phyloP scores from a whole-genome alignment of 2,888 invertebrate genomes.

The Epirrhoe alternata region DNA sequence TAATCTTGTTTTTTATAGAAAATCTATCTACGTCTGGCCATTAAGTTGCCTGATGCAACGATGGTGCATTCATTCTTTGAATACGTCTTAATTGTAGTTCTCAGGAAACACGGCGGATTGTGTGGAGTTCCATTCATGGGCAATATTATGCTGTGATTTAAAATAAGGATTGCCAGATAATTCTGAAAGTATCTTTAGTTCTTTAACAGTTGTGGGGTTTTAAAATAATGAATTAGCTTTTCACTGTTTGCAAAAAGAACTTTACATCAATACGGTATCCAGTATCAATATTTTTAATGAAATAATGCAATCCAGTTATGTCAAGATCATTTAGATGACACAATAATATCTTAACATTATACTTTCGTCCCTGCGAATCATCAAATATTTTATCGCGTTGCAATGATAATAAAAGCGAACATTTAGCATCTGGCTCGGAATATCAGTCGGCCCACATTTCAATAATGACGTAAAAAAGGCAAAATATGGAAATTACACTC shows the following conservation, averaged over 20 bases:
- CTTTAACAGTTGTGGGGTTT: too few relatives aligned
- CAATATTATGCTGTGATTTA: too few relatives aligned
- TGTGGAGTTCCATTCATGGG: too few relatives aligned
- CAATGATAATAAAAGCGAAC: constrained; percentile 40
- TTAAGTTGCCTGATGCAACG: too few relatives aligned
- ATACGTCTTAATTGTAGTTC: too few relatives aligned
- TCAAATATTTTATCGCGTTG: constrained; percentile 27
- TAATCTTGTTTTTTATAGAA: too few relatives aligned
- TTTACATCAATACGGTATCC: background rate
- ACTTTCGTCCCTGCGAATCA: constrained; percentile 27
- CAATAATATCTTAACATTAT: constrained; percentile 9
- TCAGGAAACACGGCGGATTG: too few relatives aligned
- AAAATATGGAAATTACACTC: constrained; percentile 14
- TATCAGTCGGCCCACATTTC: constrained; percentile 36
- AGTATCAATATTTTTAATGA: background rate
- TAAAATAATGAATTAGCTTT: too few relatives aligned
- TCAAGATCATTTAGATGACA: constrained; percentile 4
- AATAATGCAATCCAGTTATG: background rate
- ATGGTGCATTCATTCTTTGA: too few relatives aligned
- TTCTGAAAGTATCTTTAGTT: too few relatives aligned
- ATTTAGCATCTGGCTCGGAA: constrained; percentile 37
- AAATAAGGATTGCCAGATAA: too few relatives aligned
- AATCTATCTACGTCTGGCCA: too few relatives aligned
- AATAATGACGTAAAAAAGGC: constrained; percentile 20
- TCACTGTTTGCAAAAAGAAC: background rate